phyloP scores from a whole-genome alignment of 2,797 vertebrate genomes.

The Neopelma chrysocephalum region DNA sequence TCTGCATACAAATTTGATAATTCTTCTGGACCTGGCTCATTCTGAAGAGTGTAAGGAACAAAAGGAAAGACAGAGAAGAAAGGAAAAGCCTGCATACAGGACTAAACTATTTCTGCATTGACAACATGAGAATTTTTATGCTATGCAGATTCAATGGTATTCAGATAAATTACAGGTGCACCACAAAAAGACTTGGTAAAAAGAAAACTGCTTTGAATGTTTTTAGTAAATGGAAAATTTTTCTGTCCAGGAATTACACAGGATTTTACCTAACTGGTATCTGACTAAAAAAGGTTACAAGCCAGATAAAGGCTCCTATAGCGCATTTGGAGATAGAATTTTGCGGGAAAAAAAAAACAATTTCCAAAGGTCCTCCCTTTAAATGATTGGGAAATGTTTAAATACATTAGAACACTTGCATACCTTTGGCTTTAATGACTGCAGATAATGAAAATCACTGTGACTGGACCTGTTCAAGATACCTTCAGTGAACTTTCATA shows the following conservation, averaged over 20 bases:
- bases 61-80: neutral
- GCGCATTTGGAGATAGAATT: neutral
- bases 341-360: too few species aligned
- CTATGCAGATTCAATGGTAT: neutral
- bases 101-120: neutral
- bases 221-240: neutral
- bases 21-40: neutral
- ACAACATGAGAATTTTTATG: neutral
- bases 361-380: too few species aligned
- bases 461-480: neutral
- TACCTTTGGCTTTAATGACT: neutral
- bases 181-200: neutral
- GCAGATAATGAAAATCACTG: neutral
- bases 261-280: neutral
- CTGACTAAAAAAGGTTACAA: neutral
- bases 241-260: neutral
- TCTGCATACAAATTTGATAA: neutral
- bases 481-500: neutral
- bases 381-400: neutral
- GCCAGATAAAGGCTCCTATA: neutral
- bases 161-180: neutral
- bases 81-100: neutral
- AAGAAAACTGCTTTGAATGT: neutral
- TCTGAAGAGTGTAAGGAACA: neutral
- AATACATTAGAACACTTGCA: neutral